Evolutionary conservation across 2,888 invertebrate species (phyloP), one percentile per base, ranked within the genome.

Genomic region (Synanthedon tipuliformis): DNA sequence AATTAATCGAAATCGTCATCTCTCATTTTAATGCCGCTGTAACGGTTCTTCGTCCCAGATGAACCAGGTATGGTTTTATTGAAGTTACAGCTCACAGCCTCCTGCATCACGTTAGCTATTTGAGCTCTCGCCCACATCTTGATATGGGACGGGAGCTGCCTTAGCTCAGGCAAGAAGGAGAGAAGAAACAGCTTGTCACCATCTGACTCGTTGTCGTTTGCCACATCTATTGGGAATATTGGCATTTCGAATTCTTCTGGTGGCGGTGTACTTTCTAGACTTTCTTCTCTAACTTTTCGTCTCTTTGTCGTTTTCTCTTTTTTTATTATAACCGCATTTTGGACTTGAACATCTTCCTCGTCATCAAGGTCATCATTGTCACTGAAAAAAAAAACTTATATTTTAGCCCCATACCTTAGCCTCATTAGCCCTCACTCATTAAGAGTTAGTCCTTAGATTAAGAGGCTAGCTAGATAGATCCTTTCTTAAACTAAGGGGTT

Each of bases 41-140:
- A 18, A 16, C 49, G 59, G n/a, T 63, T 59, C 54, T 59, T 65
- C 3, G 65, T 62, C 0, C 50, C 55, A 0, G 64, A 58, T 7
- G 56, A 57, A 0, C 65, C 67, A 2, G 79, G 78, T 40, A 61
- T 63, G 0, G 69, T 70, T 52, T 80, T 75, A 50, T 70, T 75
- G 56, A 71, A 81, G 51, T 82, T 79, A 41, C 73, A 71, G 1
- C 65, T 63, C 1, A 86, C 84, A 0, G 87, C 87, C 52, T 86
- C 85, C 60, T 87, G 85, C 86, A 87, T 86, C 0, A 81, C 64
- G 52, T 73, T 81, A 0, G 87, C 85, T 54, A 87, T 81, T 63
- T 84, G 83, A 0, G 84, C 76, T 13, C 86, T 59, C 51, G 78
- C 81, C 87, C 87, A 87, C 86, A 87, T 86, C 67, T 85, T 86